Conservation (phyloP, 1,140 invertebrate genomes). For the Lasaia peninsularis region DNA sequence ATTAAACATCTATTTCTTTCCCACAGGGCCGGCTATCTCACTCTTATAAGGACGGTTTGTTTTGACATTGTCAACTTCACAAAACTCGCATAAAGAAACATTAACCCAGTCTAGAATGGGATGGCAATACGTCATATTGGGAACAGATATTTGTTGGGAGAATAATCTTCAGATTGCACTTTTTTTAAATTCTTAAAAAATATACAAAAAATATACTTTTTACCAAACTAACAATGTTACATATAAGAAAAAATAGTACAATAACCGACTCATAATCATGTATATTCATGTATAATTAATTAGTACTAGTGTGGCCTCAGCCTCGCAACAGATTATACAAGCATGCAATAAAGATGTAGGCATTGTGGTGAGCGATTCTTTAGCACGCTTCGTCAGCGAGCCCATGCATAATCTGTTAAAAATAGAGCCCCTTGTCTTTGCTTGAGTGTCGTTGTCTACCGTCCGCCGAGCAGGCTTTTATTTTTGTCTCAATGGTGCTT, state of each 20-base stretch:
- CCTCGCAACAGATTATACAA: slow-evolving; percentile 14
- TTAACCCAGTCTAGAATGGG: too few species aligned
- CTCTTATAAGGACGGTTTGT: too few species aligned
- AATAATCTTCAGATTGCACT: too few species aligned
- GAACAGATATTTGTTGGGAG: too few species aligned
- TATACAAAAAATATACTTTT: too few species aligned
- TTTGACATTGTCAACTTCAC: too few species aligned
- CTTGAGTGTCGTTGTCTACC: slow-evolving; percentile 44
- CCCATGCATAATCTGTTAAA: slow-evolving; percentile 65
- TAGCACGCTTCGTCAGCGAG: slow-evolving; percentile 43
- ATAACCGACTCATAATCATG: background rate
- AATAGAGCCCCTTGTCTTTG: slow-evolving; percentile 56
- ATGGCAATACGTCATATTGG: too few species aligned
- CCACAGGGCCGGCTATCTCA: too few species aligned
- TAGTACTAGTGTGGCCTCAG: slow-evolving; percentile 3
- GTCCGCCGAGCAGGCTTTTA: slow-evolving; percentile 35
- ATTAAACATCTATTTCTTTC: too few species aligned
- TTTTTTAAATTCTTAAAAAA: too few species aligned
- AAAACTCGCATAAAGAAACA: too few species aligned
- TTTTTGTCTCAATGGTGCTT: slow-evolving; percentile 52
- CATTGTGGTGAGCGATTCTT: slow-evolving; percentile 35
- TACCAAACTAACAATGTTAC: background rate
- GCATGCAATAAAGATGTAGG: slow-evolving; percentile 26
- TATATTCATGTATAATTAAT: slow-evolving; percentile 12
- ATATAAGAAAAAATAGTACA: background rate